Evolutionary conservation across 1,140 invertebrate species (phyloP).

Genomic region (Anagrus nilaparvatae): DNA sequence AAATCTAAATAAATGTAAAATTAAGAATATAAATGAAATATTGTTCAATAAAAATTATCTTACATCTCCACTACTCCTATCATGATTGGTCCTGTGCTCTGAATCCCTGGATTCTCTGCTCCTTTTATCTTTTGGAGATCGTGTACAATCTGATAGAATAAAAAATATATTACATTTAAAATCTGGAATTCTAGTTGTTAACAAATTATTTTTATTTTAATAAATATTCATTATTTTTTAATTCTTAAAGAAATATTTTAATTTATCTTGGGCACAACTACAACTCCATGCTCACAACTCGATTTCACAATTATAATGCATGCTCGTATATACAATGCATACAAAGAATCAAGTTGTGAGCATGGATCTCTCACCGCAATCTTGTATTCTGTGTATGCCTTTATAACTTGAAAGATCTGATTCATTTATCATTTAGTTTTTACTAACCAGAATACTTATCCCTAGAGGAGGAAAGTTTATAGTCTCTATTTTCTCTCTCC

Average conservation of each 20-base stretch:
- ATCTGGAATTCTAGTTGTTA: slow-evolving; percentile 15
- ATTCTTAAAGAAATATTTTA: no score
- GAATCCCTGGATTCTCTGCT: slow-evolving; percentile 64
- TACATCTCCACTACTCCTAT: slow-evolving; percentile 67
- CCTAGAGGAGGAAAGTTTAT: slow-evolving; percentile 65
- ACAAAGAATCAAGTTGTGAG: no score
- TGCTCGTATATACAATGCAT: no score
- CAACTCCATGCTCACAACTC: not conserved
- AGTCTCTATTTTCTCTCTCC: slow-evolving; percentile 86
- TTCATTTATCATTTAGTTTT: no score
- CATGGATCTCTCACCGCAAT: no score
- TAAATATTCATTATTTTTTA: no score
- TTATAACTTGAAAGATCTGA: no score
- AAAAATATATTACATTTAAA: slow-evolving; percentile 15
- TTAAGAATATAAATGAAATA: slow-evolving; percentile 11
- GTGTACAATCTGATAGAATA: slow-evolving; percentile 54
- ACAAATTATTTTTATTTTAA: slow-evolving; percentile 6
- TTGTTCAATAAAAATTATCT: slow-evolving; percentile 22
- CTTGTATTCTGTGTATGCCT: no score
- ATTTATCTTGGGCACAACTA: no score
- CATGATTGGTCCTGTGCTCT: slow-evolving; percentile 75
- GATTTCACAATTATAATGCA: no score
- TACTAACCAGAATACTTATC: slow-evolving; percentile 69
- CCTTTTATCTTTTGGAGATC: slow-evolving; percentile 75
- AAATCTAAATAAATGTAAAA: slow-evolving; percentile 32